Conservation (phyloP, 2,113 vertebrate species). For the Brachyhypopomus occidentalis region DNA sequence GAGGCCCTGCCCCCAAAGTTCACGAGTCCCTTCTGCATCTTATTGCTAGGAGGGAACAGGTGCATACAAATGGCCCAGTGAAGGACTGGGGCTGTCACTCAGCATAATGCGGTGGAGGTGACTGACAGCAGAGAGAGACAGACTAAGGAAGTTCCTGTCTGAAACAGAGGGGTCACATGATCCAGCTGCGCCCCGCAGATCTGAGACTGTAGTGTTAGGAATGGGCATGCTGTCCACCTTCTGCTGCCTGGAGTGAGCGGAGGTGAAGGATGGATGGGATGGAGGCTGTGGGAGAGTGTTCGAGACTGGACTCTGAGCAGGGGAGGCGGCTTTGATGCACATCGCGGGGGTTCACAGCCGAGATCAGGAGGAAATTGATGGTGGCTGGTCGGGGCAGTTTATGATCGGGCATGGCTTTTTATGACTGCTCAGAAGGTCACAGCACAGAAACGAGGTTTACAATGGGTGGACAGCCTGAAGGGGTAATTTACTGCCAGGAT, state of each 20-base stretch:
- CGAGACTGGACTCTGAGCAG: neutral
- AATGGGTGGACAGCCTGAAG: slow-evolving; percentile 56
- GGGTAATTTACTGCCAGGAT: slow-evolving; percentile 60
- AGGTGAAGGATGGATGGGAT: slow-evolving; percentile 42
- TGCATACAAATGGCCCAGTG: slow-evolving; percentile 18
- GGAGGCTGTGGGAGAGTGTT: slow-evolving; percentile 54
- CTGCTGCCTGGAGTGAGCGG: neutral
- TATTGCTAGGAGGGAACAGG: slow-evolving; percentile 41
- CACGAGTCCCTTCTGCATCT: slow-evolving; percentile 57
- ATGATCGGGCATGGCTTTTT: slow-evolving; percentile 63
- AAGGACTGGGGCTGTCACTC: slow-evolving; percentile 51
- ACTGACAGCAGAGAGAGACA: neutral
- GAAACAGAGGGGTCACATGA: neutral
- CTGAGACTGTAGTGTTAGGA: neutral
- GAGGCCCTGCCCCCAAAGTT: slow-evolving; percentile 52
- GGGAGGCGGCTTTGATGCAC: slow-evolving; percentile 53
- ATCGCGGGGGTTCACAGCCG: slow-evolving; percentile 42
- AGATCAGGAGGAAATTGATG: slow-evolving; percentile 64
- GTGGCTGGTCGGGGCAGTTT: slow-evolving; percentile 56
- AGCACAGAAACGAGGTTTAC: slow-evolving; percentile 56
- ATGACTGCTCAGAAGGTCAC: slow-evolving; percentile 66
- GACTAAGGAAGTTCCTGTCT: neutral
- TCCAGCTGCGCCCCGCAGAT: neutral
- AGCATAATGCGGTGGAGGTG: slow-evolving; percentile 37
- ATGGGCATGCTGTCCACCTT: neutral